Base-by-base conservation (phyloP, 1,140 invertebrate species). In the Diplogasteroides magnus region DNA sequence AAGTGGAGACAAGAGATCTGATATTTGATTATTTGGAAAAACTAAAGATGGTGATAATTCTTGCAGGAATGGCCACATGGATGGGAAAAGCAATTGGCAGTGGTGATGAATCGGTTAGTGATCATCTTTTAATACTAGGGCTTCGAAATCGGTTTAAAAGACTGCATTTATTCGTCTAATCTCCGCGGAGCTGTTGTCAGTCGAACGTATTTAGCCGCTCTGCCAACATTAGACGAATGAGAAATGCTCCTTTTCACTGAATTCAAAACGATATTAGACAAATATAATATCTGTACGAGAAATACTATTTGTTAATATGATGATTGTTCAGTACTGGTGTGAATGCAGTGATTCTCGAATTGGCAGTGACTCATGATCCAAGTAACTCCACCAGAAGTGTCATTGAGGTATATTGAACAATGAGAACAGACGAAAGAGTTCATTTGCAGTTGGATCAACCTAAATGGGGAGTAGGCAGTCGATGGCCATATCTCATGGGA, bases 271-370 rank as follows among this genome's bases (percentile, higher is more conserved):
- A n/a, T n/a, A n/a, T n/a, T n/a, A n/a, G n/a, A n/a, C n/a, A n/a
- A n/a, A n/a, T n/a, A n/a, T n/a, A n/a, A n/a, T n/a, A n/a, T n/a
- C n/a, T n/a, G n/a, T n/a, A n/a, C n/a, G n/a, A n/a, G n/a, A n/a
- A n/a, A n/a, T n/a, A n/a, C n/a, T n/a, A n/a, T n/a, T n/a, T n/a
- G n/a, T n/a, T n/a, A n/a, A n/a, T n/a, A n/a, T n/a, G n/a, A n/a
- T n/a, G n/a, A n/a, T n/a, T n/a, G n/a, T n/a, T 85, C 61, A 83
- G 87, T 2, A 93, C 93, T 2, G 93, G 91, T 81, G 91, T 90
- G 3, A 89, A 92, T 56, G 91, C 94, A 83, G 93, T 94, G 79
- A 89, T 94, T 78, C 87, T 97, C n/a, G 91, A 94, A 78, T 91
- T 95, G 75, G 92, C 90, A 37, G 89, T 96, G 65, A 88, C 89